Conservation (phyloP, 2,113 vertebrate genomes). For the Sterna hirundo region DNA sequence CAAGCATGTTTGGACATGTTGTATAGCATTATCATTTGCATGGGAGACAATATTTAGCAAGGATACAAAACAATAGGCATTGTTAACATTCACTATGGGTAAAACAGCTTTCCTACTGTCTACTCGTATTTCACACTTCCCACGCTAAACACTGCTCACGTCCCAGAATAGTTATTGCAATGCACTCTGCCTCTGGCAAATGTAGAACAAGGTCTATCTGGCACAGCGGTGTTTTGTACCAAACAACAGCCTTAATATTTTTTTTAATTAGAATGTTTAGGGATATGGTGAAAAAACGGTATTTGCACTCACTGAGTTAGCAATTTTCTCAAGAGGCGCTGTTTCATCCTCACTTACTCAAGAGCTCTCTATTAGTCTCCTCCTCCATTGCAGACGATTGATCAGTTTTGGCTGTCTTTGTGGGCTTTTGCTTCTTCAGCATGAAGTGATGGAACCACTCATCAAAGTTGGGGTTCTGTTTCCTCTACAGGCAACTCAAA, state of each 20-base stretch:
- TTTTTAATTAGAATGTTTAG: not conserved
- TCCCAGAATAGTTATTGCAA: not conserved
- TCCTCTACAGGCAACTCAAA: not conserved
- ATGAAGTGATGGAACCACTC: not conserved
- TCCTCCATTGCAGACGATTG: not conserved
- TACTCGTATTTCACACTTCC: not conserved
- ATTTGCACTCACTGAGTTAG: not conserved
- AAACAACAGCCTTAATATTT: not conserved
- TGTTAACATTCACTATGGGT: not conserved
- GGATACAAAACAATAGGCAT: not conserved
- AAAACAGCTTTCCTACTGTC: not conserved
- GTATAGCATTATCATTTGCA: not conserved
- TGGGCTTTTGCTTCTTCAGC: not conserved
- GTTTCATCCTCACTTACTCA: not conserved
- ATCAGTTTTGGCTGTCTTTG: not conserved
- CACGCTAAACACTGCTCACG: not conserved
- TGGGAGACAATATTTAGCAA: not conserved
- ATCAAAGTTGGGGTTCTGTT: not conserved
- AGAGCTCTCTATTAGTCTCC: not conserved
- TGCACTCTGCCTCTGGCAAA: not conserved
- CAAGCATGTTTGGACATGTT: not conserved
- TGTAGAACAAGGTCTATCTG: not conserved
- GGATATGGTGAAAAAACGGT: not conserved
- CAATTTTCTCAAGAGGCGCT: not conserved
- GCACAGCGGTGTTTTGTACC: not conserved